These are phyloP conservation scores for Anaspis maculata DNA, from an alignment of 2,888 invertebrate species.

Conservation along the genomic window DNA sequence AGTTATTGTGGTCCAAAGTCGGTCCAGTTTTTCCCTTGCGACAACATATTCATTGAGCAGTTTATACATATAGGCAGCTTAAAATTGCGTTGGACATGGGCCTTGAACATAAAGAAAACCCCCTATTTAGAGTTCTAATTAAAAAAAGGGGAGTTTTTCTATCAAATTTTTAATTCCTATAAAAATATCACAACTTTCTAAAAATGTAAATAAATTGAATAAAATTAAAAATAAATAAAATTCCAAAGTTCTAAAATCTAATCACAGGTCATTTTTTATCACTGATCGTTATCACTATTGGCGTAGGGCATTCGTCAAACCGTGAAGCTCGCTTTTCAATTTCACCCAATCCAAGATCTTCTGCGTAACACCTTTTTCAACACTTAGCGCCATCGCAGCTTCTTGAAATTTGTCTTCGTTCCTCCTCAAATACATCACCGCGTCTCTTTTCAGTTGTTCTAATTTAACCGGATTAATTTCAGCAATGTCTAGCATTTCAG, in stretches of 20 bases:
- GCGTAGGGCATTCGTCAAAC: slow-evolving; percentile 2
- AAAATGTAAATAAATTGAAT: background rate
- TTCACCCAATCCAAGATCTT: slow-evolving; percentile 14
- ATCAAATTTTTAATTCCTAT: slow-evolving; percentile 1
- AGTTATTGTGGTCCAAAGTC: too few relatives aligned
- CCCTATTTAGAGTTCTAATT: too few relatives aligned
- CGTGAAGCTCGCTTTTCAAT: slow-evolving; percentile 13
- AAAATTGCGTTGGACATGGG: too few relatives aligned
- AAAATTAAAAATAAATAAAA: background rate
- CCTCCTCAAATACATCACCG: slow-evolving; percentile 66
- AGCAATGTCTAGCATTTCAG: slow-evolving; percentile 68
- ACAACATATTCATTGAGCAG: too few relatives aligned
- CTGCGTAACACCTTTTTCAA: slow-evolving; percentile 5
- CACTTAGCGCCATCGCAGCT: slow-evolving; percentile 41
- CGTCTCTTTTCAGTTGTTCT: slow-evolving; percentile 61
- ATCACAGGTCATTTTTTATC: background rate
- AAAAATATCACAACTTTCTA: slow-evolving; percentile 1
- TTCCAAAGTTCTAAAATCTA: background rate
- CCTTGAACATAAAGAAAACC: too few relatives aligned
- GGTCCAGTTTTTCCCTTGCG: too few relatives aligned
- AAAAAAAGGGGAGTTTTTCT: too few relatives aligned
- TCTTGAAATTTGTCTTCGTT: slow-evolving; percentile 69
- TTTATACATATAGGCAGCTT: too few relatives aligned
- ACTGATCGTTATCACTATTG: background rate
- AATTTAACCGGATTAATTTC: slow-evolving; percentile 67